Evolutionary conservation across 1,140 invertebrate species (phyloP).

Genomic region (Saccostrea glomerata): DNA sequence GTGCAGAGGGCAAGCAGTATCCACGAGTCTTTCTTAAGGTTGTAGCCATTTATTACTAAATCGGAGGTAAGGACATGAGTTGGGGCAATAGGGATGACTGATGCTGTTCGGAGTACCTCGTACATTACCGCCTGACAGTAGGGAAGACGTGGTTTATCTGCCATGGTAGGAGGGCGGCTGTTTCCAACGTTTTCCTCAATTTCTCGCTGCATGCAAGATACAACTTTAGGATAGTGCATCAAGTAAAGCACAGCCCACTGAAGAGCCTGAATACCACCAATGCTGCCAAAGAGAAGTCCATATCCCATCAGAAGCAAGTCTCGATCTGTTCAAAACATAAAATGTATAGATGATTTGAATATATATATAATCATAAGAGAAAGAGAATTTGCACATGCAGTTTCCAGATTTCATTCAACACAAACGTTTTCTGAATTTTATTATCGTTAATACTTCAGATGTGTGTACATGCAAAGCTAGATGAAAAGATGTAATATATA

Average conservation of each 20-base stretch:
- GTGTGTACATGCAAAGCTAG: too few relatives aligned
- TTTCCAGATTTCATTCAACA: too few relatives aligned
- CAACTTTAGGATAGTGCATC: constrained; percentile 85
- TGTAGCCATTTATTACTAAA: constrained; percentile 48
- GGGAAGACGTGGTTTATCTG: constrained; percentile 81
- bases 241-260: constrained; percentile 92
- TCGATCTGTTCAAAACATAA: not conserved
- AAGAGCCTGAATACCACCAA: constrained; percentile 78
- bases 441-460: too few relatives aligned
- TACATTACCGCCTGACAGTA: constrained; percentile 68
- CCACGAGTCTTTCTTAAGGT: constrained; percentile 50
- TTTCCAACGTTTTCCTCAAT: constrained; percentile 90
- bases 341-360: not conserved
- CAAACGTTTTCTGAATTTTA: too few relatives aligned
- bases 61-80: constrained; percentile 39
- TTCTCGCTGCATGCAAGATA: constrained; percentile 90
- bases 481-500: too few relatives aligned
- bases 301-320: constrained; percentile 2
- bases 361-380: too few relatives aligned
- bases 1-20: constrained; percentile 67
- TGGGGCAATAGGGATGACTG: constrained; percentile 53
- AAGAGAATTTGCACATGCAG: too few relatives aligned
- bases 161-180: constrained; percentile 86
- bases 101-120: constrained; percentile 75
- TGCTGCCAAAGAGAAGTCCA: not conserved